Evolutionary conservation across 2,113 vertebrate genomes (phyloP).

Genomic region (Pycnonotus jocosus): DNA sequence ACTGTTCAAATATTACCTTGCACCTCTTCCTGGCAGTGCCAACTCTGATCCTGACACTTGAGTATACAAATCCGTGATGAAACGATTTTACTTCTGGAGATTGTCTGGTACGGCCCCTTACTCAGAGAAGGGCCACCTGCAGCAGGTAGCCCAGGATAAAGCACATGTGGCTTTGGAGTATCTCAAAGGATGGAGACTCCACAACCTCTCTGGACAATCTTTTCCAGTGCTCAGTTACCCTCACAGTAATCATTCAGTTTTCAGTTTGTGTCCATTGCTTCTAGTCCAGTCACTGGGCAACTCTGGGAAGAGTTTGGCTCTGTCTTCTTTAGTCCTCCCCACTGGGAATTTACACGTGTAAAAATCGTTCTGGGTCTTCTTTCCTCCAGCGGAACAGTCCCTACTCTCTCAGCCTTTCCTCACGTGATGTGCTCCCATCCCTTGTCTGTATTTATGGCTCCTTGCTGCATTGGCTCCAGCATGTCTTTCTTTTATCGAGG

Average conservation of each 20-base stretch:
- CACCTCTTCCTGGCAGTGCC: not conserved
- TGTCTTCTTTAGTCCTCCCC: not conserved
- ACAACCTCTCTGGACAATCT: not conserved
- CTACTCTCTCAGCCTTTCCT: not conserved
- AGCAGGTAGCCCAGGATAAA: not conserved
- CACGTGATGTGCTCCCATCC: accelerated
- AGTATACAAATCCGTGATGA: not conserved
- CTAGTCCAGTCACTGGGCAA: not conserved
- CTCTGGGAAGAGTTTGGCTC: not conserved
- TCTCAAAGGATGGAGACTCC: not conserved
- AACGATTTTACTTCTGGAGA: not conserved
- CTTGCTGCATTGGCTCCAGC: not conserved
- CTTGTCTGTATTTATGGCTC: not conserved
- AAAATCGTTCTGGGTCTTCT: not conserved
- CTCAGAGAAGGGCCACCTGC: not conserved
- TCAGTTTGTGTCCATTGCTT: not conserved
- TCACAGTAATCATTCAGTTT: not conserved
- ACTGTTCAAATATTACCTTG: not conserved
- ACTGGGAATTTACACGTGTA: not conserved
- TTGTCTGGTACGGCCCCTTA: not conserved
- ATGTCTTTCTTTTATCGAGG: not conserved
- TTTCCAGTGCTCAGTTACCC: not conserved
- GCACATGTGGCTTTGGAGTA: not conserved
- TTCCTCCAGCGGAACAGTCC: not conserved
- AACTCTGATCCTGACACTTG: not conserved